Conservation (phyloP, 1,140 invertebrate species). For the Papilio aristodemus region DNA sequence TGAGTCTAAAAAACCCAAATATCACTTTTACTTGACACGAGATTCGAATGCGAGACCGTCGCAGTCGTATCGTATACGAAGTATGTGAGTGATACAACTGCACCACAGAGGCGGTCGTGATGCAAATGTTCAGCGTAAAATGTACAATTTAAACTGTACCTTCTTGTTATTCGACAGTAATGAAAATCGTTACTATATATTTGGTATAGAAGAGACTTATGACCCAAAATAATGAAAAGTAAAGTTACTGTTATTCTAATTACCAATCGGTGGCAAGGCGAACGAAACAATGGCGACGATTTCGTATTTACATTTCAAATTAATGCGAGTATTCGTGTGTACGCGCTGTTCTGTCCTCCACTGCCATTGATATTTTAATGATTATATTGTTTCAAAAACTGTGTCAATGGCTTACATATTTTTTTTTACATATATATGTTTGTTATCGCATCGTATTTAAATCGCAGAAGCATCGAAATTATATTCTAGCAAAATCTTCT, state of each 20-base stretch:
- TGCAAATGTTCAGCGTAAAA: no score
- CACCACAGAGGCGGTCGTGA: no score
- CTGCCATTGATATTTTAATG: constrained; percentile 25
- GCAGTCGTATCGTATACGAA: no score
- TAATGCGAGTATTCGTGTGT: constrained; percentile 39
- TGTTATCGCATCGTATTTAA: background rate
- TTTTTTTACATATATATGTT: background rate
- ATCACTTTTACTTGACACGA: no score
- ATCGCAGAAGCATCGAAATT: no score
- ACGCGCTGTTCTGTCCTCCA: background rate
- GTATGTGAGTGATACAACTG: no score
- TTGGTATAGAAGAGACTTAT: background rate
- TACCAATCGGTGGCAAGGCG: constrained; percentile 45
- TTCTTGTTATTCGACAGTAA: no score
- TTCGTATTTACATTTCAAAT: constrained; percentile 58
- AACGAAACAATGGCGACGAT: constrained; percentile 43
- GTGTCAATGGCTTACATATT: constrained; percentile 12
- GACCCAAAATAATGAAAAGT: constrained; percentile 41
- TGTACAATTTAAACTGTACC: no score
- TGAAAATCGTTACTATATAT: no score
- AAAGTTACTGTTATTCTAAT: constrained; percentile 51
- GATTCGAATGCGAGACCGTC: no score
- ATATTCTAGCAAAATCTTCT: no score
- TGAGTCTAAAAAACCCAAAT: no score
- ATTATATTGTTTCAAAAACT: constrained; percentile 22